Evolutionary conservation across 2,113 vertebrate genomes (phyloP), one percentile per base, ranked within the genome.

Genomic region (Maccullochella peelii): DNA sequence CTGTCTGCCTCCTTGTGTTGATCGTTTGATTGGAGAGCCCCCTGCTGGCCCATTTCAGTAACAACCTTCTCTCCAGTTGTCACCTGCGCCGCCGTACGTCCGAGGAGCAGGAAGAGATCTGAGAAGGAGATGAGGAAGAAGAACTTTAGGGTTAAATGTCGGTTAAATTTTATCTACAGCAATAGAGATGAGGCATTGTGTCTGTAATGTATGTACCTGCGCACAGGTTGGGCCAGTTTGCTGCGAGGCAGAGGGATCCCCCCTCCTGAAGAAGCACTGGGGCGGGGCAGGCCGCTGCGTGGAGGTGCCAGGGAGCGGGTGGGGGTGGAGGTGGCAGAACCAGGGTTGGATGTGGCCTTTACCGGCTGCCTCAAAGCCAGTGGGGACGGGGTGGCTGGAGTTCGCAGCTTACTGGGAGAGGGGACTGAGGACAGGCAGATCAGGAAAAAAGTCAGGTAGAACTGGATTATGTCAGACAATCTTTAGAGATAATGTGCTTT

Each of bases 1-100:
- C 92, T 94, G 95, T 97, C 95, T 95, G 94, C 94, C 95, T 93
- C 91, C 89, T 96, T 94, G 94, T 95, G 94, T 93, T 95, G 95
- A 93, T 84, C 77, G 93, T 92, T 91, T 80, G 89, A 80, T 90
- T 88, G 83, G 87, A 82, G 93, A 77, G 94, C 93, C 93, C 91
- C 83, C 90, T 90, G 86, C 92, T 95, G 91, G 88, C 58, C 80
- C 25, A 40, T 85, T 83, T 99, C 95, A 99, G 87, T 99, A 98
- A 94, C 98, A 99, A 91, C 98, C 98, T 83, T 99, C 98, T 92
- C 97, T 98, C 98, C 98, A 99, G 94, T 97, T 99, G 68, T 99
- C 98, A 0, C 88, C 92, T 65, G 96, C 85, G 30, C 92, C 93
- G 76, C 96, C 81, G 47, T 98, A 98, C 21, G 94, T 94, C 93